phyloP scores from a whole-genome alignment of 1,140 invertebrate species.

The Zaprionus africanus region DNA sequence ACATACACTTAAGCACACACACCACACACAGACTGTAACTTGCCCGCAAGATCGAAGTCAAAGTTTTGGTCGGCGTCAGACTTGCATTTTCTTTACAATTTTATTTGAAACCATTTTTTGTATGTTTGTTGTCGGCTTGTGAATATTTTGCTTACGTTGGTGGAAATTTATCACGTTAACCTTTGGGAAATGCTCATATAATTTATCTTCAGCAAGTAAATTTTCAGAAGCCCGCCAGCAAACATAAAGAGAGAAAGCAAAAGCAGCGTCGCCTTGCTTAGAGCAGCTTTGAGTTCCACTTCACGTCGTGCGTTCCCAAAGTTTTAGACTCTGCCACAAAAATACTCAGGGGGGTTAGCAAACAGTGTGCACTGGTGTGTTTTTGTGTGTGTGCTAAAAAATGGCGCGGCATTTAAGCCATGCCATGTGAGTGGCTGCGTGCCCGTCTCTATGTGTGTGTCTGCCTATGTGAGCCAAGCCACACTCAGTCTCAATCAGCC shows the following conservation, averaged over 20 bases:
- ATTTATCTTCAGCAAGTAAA: conserved; percentile 81
- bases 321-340: conserved; percentile 65
- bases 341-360: conserved; percentile 64
- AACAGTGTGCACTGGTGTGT: conserved; percentile 10
- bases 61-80: conserved; percentile 53
- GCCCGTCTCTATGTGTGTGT: conserved; percentile 18
- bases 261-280: conserved; percentile 12
- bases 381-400: conserved; percentile 59
- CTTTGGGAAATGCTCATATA: conserved; percentile 83
- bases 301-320: conserved; percentile 47
- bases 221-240: conserved; percentile 54
- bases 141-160: conserved; percentile 78
- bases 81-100: conserved; percentile 54
- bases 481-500: conserved; percentile 40
- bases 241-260: conserved; percentile 33
- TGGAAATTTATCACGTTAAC: conserved; percentile 82
- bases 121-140: conserved; percentile 35
- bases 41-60: conserved; percentile 72
- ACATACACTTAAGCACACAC: conserved; percentile 26
- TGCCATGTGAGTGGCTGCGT: conserved; percentile 16
- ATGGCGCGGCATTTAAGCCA: conserved; percentile 64
- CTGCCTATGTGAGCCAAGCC: conserved; percentile 18
- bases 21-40: conserved; percentile 42
- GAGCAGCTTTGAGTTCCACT: conserved; percentile 43
- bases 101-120: conserved; percentile 25